Percentiles rank a stretch among this genome's conserved stretches.
Conservation (phyloP, 2,797 vertebrate genomes). For the Falco concolor region DNA sequence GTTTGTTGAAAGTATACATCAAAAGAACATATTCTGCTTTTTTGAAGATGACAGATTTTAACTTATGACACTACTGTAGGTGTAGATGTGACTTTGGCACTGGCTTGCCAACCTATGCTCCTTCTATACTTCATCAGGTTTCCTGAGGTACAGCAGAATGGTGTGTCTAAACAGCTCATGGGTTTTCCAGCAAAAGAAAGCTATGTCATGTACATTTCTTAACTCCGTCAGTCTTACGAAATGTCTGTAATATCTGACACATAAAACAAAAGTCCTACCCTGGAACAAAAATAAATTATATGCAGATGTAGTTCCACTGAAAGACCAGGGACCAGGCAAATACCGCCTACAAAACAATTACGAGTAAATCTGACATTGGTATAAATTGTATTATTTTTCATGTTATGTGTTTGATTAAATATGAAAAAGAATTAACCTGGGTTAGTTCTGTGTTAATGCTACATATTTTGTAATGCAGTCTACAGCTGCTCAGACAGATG, state of each 20-base stretch:
- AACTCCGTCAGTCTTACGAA: not conserved
- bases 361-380: not conserved
- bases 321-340: not conserved
- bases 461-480: not conserved
- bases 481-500: not conserved
- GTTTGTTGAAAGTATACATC: not conserved
- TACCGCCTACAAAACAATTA: not conserved
- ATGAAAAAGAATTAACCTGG: not conserved
- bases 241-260: not conserved
- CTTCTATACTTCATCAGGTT: not conserved
- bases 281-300: not conserved
- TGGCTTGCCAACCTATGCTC: not conserved
- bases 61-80: not conserved
- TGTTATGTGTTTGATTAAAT: not conserved
- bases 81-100: not conserved
- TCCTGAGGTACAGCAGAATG: not conserved
- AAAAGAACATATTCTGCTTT: not conserved
- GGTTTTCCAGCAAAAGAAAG: not conserved
- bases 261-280: not conserved
- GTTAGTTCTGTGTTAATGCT: not conserved
- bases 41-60: not conserved
- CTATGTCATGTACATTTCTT: not conserved
- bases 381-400: not conserved
- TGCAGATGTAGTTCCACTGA: not conserved
- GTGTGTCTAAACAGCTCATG: not conserved